phyloP scores from a whole-genome alignment of 2,797 vertebrate genomes.

The Eupleurogrammus muticus region DNA sequence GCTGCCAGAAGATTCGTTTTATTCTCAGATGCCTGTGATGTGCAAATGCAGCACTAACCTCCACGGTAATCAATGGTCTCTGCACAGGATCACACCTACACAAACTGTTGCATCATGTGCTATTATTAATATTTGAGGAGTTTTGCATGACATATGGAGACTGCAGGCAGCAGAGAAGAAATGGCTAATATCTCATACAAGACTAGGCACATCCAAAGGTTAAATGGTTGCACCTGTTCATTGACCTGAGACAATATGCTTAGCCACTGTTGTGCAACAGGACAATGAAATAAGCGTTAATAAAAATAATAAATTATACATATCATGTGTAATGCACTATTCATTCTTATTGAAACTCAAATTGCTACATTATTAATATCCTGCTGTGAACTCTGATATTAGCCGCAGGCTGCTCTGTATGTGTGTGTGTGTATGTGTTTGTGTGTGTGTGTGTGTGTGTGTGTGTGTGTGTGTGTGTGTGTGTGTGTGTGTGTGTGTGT shows the following conservation, averaged over 20 bases:
- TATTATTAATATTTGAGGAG: conserved; percentile 44
- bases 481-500: conserved; percentile 11
- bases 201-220: conserved; percentile 33
- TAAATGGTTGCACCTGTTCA: conserved; percentile 41
- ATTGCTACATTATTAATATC: background rate
- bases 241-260: conserved; percentile 30
- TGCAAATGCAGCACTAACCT: conserved; percentile 44
- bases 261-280: conserved; percentile 31
- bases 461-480: conserved; percentile 11
- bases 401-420: conserved; percentile 17
- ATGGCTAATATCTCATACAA: conserved; percentile 28
- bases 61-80: conserved; percentile 54
- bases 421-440: conserved; percentile 14
- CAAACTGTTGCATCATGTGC: conserved; percentile 51
- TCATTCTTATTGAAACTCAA: too few species aligned
- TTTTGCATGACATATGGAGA: conserved; percentile 32
- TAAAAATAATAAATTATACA: background rate
- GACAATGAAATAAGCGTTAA: conserved; percentile 28
- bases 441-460: conserved; percentile 9
- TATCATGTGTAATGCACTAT: too few species aligned
- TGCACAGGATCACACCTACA: conserved; percentile 54
- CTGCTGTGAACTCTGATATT: conserved; percentile 39
- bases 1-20: conserved; percentile 35
- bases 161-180: background rate
- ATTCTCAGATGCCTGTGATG: conserved; percentile 48